phyloP scores from a whole-genome alignment of 1,140 invertebrate species.

The Microplitis demolitor region DNA sequence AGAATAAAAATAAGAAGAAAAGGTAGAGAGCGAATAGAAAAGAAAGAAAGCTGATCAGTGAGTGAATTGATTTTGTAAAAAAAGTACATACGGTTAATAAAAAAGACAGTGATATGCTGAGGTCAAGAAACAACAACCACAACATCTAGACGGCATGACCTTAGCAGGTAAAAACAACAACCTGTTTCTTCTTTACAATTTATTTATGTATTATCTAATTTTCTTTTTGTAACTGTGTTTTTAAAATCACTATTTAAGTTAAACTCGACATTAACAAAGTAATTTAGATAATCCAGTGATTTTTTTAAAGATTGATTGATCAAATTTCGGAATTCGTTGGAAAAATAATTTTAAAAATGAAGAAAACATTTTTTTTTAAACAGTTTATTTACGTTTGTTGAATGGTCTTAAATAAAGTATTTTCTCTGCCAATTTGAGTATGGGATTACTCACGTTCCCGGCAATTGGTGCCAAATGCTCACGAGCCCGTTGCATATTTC shows the following conservation, averaged over 20 bases:
- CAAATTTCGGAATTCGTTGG: too few species aligned
- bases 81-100: conserved; percentile 26
- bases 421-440: conserved; percentile 32
- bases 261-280: too few species aligned
- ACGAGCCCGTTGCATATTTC: conserved; percentile 14
- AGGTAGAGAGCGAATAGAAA: not conserved
- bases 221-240: not conserved
- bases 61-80: conserved; percentile 23
- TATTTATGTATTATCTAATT: not conserved
- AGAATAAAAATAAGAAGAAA: not conserved
- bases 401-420: conserved; percentile 14
- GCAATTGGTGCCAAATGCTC: conserved; percentile 28
- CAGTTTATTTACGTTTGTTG: not conserved
- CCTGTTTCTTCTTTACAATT: conserved; percentile 2
- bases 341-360: not conserved
- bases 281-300: too few species aligned
- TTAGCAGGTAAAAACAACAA: conserved; percentile 47
- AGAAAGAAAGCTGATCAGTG: not conserved
- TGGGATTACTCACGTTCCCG: conserved; percentile 26
- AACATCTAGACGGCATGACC: conserved; percentile 52
- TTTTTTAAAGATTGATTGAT: too few species aligned
- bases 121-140: conserved; percentile 35
- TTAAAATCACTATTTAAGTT: not conserved
- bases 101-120: conserved; percentile 42
- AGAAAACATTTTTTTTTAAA: not conserved